phyloP scores from a whole-genome alignment of 2,888 invertebrate species.

The Hecatera dysodea region DNA sequence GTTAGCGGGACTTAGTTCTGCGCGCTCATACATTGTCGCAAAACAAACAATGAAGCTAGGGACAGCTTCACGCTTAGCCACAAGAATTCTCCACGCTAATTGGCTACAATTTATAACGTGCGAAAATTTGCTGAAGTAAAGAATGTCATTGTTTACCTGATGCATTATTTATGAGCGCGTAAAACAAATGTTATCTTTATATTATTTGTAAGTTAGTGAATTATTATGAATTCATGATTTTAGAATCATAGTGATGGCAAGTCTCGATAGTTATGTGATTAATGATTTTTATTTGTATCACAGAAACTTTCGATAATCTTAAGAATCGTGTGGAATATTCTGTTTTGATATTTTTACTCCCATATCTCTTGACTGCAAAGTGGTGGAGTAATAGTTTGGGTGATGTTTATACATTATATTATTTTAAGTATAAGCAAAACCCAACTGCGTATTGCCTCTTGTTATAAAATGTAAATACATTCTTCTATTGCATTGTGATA shows the following conservation, averaged over 20 bases:
- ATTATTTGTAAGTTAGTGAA: slow-evolving; percentile 36
- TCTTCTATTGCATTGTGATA: slow-evolving; percentile 43
- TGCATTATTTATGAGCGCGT: slow-evolving; percentile 27
- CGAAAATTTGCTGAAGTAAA: not conserved
- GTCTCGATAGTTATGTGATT: not conserved
- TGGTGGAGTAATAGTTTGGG: slow-evolving; percentile 7
- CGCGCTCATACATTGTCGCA: slow-evolving; percentile 18
- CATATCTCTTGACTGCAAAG: not conserved
- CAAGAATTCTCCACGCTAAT: slow-evolving; percentile 3
- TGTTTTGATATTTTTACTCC: not conserved
- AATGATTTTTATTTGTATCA: not conserved
- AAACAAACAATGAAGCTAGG: not conserved
- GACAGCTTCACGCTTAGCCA: not conserved
- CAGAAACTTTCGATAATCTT: not conserved
- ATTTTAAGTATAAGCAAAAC: slow-evolving; percentile 9
- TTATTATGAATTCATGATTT: slow-evolving; percentile 2
- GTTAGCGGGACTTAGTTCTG: slow-evolving; percentile 22
- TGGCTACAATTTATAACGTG: slow-evolving; percentile 10
- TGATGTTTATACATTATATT: slow-evolving; percentile 1
- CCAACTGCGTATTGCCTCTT: slow-evolving; percentile 9
- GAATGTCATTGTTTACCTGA: slow-evolving; percentile 15
- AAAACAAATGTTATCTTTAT: slow-evolving; percentile 32
- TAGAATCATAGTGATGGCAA: slow-evolving; percentile 39
- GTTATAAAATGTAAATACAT: slow-evolving; percentile 34
- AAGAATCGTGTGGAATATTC: slow-evolving; percentile 1